These are phyloP conservation scores for Lepisosteus osseus DNA, from an alignment of 2,113 vertebrate genomes.

Conservation along the genomic window DNA sequence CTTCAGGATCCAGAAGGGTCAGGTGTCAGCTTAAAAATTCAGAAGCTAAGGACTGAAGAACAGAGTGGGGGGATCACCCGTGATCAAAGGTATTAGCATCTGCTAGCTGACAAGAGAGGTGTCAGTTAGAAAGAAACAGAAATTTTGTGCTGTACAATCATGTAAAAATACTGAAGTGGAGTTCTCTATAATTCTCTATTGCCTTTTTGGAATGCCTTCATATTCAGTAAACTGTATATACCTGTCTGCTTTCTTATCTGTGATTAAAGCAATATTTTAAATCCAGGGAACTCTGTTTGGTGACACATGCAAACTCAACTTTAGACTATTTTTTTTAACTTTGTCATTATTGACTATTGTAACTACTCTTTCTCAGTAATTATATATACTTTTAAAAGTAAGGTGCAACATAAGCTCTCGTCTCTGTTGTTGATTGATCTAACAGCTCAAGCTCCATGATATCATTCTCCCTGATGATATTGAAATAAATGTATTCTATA, in stretches of 20 bases:
- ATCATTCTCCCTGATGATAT: background rate
- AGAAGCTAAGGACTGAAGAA: constrained; percentile 17
- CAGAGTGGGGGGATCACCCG: constrained; percentile 30
- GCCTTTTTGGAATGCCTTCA: background rate
- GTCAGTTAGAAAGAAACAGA: constrained; percentile 18
- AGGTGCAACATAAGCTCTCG: background rate
- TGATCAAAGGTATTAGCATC: constrained; percentile 45
- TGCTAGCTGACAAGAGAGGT: constrained; percentile 29
- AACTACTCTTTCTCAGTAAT: background rate
- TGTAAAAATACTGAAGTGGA: background rate
- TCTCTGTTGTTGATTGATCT: constrained; percentile 3
- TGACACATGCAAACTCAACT: too few species aligned
- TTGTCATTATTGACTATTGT: too few species aligned
- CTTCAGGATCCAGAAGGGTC: constrained; percentile 28
- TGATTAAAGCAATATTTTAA: too few species aligned
- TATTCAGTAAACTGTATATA: background rate
- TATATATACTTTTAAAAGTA: too few species aligned
- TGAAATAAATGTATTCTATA: constrained; percentile 1
- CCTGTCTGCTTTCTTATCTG: background rate
- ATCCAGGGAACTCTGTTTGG: too few species aligned
- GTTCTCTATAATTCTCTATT: background rate
- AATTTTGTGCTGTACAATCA: constrained; percentile 18
- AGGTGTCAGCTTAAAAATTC: constrained; percentile 30
- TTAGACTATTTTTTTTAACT: too few species aligned
- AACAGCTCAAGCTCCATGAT: background rate